Percentiles rank a stretch among this genome's conserved stretches.
Evolutionary conservation across 2,797 vertebrate genomes (phyloP).

Genomic region (Phrynocephalus forsythii): DNA sequence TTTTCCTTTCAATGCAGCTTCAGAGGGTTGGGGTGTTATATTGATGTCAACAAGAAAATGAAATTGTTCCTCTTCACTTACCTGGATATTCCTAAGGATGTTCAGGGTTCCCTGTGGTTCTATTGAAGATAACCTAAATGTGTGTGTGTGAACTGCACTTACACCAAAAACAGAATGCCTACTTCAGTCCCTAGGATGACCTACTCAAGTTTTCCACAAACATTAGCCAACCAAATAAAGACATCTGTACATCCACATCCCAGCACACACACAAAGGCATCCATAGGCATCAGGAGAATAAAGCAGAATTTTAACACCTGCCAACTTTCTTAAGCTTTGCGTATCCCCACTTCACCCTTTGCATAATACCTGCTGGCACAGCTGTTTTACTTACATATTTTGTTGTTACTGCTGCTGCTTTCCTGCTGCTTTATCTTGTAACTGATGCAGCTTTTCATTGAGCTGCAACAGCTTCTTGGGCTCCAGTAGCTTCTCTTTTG

Average conservation of each 20-base stretch:
- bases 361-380: conserved; percentile 30
- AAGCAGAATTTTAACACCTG: conserved; percentile 12
- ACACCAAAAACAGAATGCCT: neutral
- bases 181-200: neutral
- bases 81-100: neutral
- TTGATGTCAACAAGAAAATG: neutral
- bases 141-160: neutral
- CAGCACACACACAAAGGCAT: neutral
- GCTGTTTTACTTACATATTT: conserved; percentile 29
- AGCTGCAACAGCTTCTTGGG: conserved; percentile 25
- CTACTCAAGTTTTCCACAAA: neutral
- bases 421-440: conserved; percentile 34
- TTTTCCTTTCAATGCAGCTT: neutral
- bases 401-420: conserved; percentile 5
- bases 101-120: neutral
- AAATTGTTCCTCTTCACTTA: neutral
- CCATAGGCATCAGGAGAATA: conserved; percentile 2
- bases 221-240: neutral
- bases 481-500: conserved; percentile 8
- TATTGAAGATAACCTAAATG: too few species aligned
- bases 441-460: conserved; percentile 24
- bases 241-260: neutral
- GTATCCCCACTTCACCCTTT: conserved; percentile 24
- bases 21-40: neutral
- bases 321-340: neutral